Evolutionary conservation across 2,113 vertebrate genomes (phyloP), one percentile per base, ranked within the genome.

Genomic region (Grammatotria lemairii): DNA sequence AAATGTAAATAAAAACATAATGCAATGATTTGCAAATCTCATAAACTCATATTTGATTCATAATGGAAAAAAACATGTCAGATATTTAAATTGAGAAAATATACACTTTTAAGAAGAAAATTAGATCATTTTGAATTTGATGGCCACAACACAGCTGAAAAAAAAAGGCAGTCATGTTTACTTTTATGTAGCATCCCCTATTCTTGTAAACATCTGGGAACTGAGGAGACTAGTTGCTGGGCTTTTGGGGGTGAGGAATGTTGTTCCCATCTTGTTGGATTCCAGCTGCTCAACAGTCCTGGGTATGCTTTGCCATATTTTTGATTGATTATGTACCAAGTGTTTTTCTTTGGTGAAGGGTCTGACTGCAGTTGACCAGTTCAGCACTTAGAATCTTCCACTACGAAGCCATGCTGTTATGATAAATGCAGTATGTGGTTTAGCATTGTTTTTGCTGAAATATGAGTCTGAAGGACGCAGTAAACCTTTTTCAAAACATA

Each of bases 1-100:
- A 45, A 70, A 70, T 70, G 65, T 70, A 45, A 42, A 73, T 73
- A 45, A 73, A 73, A 73, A 40, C 38, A 70, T 9, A 70, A 42
- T 16, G 65, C 12, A 70, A 42, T 70, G 38, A 16, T 70, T 23
- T 70, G 11, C 19, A 40, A 40, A 14, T 42, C 38, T 73, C 65
- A 45, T 26, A 45, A 45, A 45, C 38, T 42, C 68, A 26, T 45
- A 45, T 73, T 45, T 73, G 14, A 45, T 45, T 73, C 68, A 45
- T 23, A 45, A 73, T 26, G 21, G 21, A 4, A 73, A 16, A 35
- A 73, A 70, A 70, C n/a, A 70, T 16, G 7, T 23, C 65, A 42
- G 63, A 23, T 70, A 70, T 42, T 70, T 70, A 3, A 42, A 70
- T 14, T 40, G 63, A 70, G 35, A 42, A 70, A 70, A 73, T 45